Percentiles rank a stretch among this genome's conserved stretches.
Conservation (phyloP, 2,797 vertebrate species). For the Cynodonichthys magdalenae region DNA sequence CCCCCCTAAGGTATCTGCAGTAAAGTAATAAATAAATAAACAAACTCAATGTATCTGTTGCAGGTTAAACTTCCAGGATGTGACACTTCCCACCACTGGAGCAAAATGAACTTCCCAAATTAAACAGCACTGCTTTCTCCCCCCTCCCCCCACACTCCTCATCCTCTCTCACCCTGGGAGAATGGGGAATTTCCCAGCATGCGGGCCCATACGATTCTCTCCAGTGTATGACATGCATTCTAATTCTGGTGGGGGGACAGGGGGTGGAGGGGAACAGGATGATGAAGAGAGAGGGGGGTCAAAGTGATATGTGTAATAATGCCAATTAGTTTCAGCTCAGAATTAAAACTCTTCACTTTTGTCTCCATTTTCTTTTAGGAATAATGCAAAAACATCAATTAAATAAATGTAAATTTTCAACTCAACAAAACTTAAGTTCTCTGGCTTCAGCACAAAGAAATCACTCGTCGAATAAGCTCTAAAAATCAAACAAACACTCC, state of each 20-base stretch:
- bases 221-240: slow-evolving; percentile 79
- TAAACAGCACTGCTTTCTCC: slow-evolving; percentile 57
- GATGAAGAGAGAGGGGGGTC: slow-evolving; percentile 4
- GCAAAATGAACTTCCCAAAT: slow-evolving; percentile 67
- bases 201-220: slow-evolving; percentile 74
- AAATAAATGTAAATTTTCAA: not conserved
- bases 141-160: slow-evolving; percentile 55
- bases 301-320: slow-evolving; percentile 21
- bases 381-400: not conserved
- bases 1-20: too few species aligned
- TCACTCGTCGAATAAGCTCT: too few species aligned
- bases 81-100: slow-evolving; percentile 37
- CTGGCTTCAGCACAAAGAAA: too few species aligned
- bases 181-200: slow-evolving; percentile 79
- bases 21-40: too few species aligned
- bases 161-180: slow-evolving; percentile 62
- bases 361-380: too few species aligned
- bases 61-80: slow-evolving; percentile 25
- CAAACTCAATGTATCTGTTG: not conserved
- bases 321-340: slow-evolving; percentile 12
- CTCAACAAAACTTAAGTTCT: too few species aligned
- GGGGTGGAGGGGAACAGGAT: slow-evolving; percentile 56
- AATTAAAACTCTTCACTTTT: not conserved
- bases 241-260: slow-evolving; percentile 72
- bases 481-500: slow-evolving; percentile 13